A percentile compares a stretch with the other conserved stretches of the same genome.
phyloP scores from a whole-genome alignment of 2,797 vertebrate genomes.

The Chiroxiphia lanceolata region DNA sequence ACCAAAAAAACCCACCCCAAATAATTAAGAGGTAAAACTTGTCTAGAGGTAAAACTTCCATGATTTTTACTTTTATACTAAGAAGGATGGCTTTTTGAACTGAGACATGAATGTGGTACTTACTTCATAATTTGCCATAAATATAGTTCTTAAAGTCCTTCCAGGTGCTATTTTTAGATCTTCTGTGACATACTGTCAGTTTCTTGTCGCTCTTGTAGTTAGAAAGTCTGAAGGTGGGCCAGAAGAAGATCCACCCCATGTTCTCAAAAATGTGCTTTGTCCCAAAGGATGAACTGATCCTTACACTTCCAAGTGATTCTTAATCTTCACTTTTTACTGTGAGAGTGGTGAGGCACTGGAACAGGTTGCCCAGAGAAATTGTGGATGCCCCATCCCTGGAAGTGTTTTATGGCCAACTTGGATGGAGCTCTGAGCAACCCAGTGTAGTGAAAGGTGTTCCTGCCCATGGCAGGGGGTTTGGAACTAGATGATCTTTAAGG shows the following conservation, averaged over 20 bases:
- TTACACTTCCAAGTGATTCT: background rate
- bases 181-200: background rate
- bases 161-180: background rate
- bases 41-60: background rate
- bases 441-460: background rate
- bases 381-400: background rate
- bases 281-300: background rate
- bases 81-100: background rate
- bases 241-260: background rate
- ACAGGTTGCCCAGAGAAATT: background rate
- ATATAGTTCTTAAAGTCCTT: background rate
- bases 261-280: background rate
- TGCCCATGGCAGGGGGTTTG: background rate
- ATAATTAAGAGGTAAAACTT: background rate
- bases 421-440: background rate
- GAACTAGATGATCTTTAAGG: background rate
- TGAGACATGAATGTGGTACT: background rate
- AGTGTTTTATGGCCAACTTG: background rate
- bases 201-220: background rate
- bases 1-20: accelerated
- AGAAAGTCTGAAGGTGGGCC: background rate
- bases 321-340: background rate
- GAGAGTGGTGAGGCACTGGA: background rate
- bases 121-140: background rate
- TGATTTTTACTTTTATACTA: background rate